Evolutionary conservation across 2,797 vertebrate genomes (phyloP).

Genomic region (Scleropages formosus): DNA sequence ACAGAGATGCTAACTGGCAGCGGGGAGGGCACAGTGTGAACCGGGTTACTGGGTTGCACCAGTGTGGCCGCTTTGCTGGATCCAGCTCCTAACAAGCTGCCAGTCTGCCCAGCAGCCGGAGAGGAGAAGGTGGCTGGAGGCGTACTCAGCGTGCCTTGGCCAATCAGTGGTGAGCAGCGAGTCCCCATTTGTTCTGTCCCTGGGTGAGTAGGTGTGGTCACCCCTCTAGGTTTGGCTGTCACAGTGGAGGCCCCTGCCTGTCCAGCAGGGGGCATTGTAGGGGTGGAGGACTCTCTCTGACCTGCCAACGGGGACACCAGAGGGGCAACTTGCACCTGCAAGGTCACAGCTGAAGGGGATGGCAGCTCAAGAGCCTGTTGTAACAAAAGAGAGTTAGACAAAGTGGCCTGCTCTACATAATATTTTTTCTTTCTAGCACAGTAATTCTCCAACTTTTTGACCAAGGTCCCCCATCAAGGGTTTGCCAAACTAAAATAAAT

Average conservation of each 20-base stretch:
- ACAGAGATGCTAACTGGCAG: conserved; percentile 47
- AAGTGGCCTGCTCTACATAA: background rate
- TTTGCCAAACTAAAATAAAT: too few relatives aligned
- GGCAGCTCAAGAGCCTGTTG: conserved; percentile 65
- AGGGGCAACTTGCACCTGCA: conserved; percentile 55
- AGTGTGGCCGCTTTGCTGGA: background rate
- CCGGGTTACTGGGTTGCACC: background rate
- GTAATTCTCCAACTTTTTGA: too few relatives aligned
- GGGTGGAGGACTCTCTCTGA: conserved; percentile 46
- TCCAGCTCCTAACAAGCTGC: conserved; percentile 35
- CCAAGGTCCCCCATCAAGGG: too few relatives aligned
- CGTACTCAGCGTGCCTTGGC: conserved; percentile 45
- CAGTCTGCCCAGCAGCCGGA: conserved; percentile 38
- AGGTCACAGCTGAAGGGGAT: conserved; percentile 46
- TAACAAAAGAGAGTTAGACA: conserved; percentile 8
- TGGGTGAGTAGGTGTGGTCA: conserved; percentile 52
- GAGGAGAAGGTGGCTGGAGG: conserved; percentile 42
- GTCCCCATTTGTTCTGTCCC: conserved; percentile 37
- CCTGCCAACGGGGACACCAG: conserved; percentile 49
- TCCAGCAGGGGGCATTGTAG: conserved; percentile 31
- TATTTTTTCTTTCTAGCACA: too few relatives aligned
- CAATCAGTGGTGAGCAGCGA: conserved; percentile 52
- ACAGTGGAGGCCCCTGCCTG: conserved; percentile 43
- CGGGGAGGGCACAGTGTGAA: conserved; percentile 38
- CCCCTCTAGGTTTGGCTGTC: conserved; percentile 33